Conservation (phyloP, 2,113 vertebrate genomes). For the Tautogolabrus adspersus region DNA sequence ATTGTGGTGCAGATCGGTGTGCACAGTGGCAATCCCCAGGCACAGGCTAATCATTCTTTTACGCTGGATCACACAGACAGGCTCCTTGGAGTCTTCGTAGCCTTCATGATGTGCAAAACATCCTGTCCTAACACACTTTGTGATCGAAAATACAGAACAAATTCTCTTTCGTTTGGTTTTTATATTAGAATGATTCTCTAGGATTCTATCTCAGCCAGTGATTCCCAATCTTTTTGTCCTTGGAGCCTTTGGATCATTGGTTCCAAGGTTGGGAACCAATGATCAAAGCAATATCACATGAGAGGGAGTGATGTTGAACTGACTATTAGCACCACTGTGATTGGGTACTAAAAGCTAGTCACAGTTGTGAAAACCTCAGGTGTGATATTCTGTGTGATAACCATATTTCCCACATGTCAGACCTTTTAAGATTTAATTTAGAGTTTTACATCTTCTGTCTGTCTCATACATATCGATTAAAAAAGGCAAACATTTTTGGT, state of each 20-base stretch:
- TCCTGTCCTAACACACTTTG: constrained; percentile 8
- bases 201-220: not conserved
- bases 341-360: too few relatives aligned
- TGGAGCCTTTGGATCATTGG: too few relatives aligned
- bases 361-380: too few relatives aligned
- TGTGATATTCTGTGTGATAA: too few relatives aligned
- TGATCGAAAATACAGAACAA: constrained; percentile 2
- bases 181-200: constrained; percentile 8
- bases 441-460: too few relatives aligned
- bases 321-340: not conserved
- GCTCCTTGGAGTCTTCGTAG: constrained; percentile 28
- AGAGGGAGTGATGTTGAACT: not conserved
- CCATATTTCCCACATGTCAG: too few relatives aligned
- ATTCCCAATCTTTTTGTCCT: too few relatives aligned
- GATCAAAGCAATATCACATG: not conserved
- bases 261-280: too few relatives aligned
- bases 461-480: too few relatives aligned
- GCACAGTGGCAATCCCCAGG: constrained; percentile 22
- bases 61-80: constrained; percentile 24
- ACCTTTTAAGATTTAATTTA: too few relatives aligned
- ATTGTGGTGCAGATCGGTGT: constrained; percentile 24
- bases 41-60: constrained; percentile 46
- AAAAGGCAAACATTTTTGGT: too few relatives aligned
- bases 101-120: constrained; percentile 16
- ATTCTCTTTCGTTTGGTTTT: not conserved